These are phyloP conservation scores for Pentamera pediparva DNA, from an alignment of 53 echinoderm and acorn worm species.

Conservation along the genomic window DNA sequence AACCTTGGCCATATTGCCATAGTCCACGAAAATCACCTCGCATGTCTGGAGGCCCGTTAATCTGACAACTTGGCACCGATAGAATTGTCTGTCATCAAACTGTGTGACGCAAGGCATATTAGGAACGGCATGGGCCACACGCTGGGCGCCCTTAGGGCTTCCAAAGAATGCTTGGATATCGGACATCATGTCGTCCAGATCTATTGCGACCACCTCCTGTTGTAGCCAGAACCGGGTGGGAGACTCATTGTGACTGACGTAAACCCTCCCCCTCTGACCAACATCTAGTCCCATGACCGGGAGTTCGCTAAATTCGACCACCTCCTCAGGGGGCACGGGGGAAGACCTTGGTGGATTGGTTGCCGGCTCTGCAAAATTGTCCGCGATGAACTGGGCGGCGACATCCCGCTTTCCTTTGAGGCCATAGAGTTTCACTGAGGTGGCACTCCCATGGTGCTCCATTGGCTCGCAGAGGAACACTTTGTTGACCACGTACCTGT, in stretches of 20 bases:
- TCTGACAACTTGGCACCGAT: constrained; percentile 55
- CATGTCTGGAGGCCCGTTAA: constrained; percentile 48
- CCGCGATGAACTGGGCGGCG: constrained; percentile 47
- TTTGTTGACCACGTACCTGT: constrained; percentile 46
- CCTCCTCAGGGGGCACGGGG: neutral
- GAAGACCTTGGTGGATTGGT: constrained; percentile 5
- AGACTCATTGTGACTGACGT: constrained; percentile 56
- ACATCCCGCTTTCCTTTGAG: constrained; percentile 45
- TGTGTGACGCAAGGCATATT: constrained; percentile 65
- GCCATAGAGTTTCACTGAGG: constrained; percentile 54
- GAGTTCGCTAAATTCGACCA: neutral
- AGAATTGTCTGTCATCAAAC: constrained; percentile 74
- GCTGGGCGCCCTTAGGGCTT: constrained; percentile 26
- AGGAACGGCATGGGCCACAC: neutral
- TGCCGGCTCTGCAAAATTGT: constrained; percentile 48
- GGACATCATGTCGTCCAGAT: constrained; percentile 74
- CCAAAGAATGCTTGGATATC: constrained; percentile 58
- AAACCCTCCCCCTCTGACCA: constrained; percentile 60
- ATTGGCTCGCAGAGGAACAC: constrained; percentile 41
- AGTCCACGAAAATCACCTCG: constrained; percentile 86
- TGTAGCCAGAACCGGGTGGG: constrained; percentile 85
- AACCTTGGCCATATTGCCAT: constrained; percentile 81
- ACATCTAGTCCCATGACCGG: constrained; percentile 49
- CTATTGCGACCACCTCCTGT: constrained; percentile 49
- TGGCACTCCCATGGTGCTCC: constrained; percentile 22